phyloP scores from a whole-genome alignment of 2,113 vertebrate genomes.

The Ornithorhynchus anatinus region DNA sequence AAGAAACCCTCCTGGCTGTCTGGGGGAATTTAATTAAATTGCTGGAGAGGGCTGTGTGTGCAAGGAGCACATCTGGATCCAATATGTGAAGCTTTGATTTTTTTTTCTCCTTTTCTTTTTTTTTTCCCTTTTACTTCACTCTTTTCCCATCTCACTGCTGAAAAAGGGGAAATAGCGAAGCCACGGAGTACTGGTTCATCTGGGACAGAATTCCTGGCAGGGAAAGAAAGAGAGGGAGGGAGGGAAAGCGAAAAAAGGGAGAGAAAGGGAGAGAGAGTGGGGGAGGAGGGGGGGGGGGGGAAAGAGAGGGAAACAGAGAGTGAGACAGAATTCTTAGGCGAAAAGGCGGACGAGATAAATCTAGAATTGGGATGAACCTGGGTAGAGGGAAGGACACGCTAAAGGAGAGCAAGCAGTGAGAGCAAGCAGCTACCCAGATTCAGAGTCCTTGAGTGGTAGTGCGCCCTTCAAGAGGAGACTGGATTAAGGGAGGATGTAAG shows the following conservation, averaged over 20 bases:
- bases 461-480: too few species aligned
- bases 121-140: neutral
- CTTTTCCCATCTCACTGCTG: constrained; percentile 64
- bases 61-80: constrained; percentile 81
- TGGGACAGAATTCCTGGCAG: constrained; percentile 67
- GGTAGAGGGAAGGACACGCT: too few species aligned
- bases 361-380: too few species aligned
- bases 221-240: constrained; percentile 17
- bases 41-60: constrained; percentile 71
- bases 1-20: constrained; percentile 82
- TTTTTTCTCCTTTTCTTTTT: constrained; percentile 29
- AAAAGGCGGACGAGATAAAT: too few species aligned
- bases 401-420: too few species aligned
- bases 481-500: too few species aligned
- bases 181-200: constrained; percentile 56
- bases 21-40: constrained; percentile 89
- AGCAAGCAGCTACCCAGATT: too few species aligned
- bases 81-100: constrained; percentile 81
- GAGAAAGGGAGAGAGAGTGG: neutral
- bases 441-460: too few species aligned
- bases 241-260: neutral
- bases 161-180: constrained; percentile 56
- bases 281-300: neutral
- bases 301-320: neutral
- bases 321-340: too few species aligned